Base-by-base conservation (phyloP, 1,140 invertebrate genomes). In the Adelges cooleyi region DNA sequence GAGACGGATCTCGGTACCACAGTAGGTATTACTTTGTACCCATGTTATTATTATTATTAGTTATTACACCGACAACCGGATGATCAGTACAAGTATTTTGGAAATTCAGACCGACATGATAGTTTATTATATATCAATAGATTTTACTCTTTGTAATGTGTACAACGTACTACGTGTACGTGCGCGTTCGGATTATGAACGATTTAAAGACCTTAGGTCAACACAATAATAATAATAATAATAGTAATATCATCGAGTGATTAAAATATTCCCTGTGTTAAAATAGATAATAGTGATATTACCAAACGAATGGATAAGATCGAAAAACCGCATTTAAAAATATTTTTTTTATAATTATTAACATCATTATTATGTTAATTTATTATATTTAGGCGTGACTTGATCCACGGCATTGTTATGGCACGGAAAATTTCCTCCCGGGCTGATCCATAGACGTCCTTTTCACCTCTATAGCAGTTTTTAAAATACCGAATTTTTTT, bases 231-330 rank as follows among this genome's bases (percentile, higher is more conserved):
- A 46, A 62, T 62, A 48, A n/a, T n/a, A n/a, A n/a, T n/a, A n/a
- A n/a, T n/a, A n/a, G n/a, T n/a, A n/a, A n/a, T 54, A 54, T 38
- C 44, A 59, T 40, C 38, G 18, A 62, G 42, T 46, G 42, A 62
- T 62, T 46, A 42, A 62, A n/a, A n/a, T n/a, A 62, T 62, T 62
- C 42, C 17, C 42, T 62, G 56, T 62, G 33, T 62, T 46, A 48
- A 46, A 20, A 17, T 56, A 42, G 23, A 25, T 25, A 42, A 53
- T 23, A 22, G 11, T 33, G 11, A 18, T 48, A 48, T 62, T 22
- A 42, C 18, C 9, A 48, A 3, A 23, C 8, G 40, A 59, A 62
- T 42, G 42, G 42, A 62, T 46, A 62, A 62, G 23, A 48, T 62
- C 23, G 44, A 2, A 62, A 46, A 62, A 62, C 56, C 42, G 56